These are phyloP conservation scores for Octomys mimax DNA, from an alignment of 2,797 vertebrate genomes.

Conservation along the genomic window DNA sequence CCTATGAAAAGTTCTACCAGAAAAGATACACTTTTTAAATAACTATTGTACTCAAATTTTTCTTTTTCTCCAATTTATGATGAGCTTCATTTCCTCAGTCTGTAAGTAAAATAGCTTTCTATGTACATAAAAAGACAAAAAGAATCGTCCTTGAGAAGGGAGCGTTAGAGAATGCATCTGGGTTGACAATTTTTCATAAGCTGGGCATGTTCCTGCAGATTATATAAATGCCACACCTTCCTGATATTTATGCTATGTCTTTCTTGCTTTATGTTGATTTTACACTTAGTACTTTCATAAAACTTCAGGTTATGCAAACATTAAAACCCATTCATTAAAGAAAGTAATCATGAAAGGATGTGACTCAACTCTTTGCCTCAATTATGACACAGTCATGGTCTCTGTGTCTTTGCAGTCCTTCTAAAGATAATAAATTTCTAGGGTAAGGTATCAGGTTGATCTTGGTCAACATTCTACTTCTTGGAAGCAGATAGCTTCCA, in stretches of 20 bases:
- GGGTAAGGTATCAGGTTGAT: background rate
- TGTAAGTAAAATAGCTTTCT: background rate
- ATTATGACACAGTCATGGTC: background rate
- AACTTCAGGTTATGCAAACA: background rate
- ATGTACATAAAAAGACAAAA: background rate
- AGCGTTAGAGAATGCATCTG: background rate
- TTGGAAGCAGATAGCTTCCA: background rate
- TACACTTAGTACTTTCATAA: background rate
- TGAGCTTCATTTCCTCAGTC: slow-evolving; percentile 13
- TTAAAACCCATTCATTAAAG: background rate
- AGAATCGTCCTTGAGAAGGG: background rate
- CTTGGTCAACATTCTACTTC: background rate
- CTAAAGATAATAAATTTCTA: background rate
- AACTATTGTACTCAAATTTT: slow-evolving; percentile 24
- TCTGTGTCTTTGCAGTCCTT: background rate
- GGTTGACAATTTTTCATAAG: background rate
- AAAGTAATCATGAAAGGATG: background rate
- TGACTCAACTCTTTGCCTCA: background rate
- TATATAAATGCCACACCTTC: background rate
- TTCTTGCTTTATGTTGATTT: background rate
- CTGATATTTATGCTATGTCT: background rate
- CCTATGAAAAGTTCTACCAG: background rate
- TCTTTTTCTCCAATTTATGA: slow-evolving; percentile 26
- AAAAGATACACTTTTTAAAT: slow-evolving; percentile 1
- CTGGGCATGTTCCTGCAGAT: background rate